Evolutionary conservation across 2,888 invertebrate species (phyloP).

Genomic region (Pteria penguin): DNA sequence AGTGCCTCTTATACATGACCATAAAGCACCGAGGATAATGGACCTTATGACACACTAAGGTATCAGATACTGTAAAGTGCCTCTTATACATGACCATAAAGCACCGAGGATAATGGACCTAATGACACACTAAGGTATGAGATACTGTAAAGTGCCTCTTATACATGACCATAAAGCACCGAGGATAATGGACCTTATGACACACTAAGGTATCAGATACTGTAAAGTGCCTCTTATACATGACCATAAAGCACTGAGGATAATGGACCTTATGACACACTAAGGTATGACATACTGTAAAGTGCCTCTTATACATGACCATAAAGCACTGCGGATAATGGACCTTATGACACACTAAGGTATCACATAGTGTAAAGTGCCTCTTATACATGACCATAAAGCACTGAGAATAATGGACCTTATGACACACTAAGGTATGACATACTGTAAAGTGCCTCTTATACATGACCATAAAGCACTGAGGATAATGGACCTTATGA

Average conservation of each 20-base stretch:
- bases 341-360: background rate
- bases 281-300: background rate
- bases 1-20: background rate
- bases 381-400: background rate
- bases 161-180: background rate
- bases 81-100: background rate
- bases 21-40: background rate
- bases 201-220: background rate
- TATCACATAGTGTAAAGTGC: background rate
- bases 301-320: background rate
- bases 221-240: background rate
- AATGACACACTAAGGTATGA: background rate
- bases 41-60: background rate
- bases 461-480: background rate
- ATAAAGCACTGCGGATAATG: background rate
- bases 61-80: background rate
- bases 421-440: background rate
- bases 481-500: background rate
- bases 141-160: too few species aligned
- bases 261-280: background rate
- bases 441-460: background rate
- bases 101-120: background rate
- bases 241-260: background rate
- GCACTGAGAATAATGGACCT: background rate
- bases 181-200: background rate